Percentiles rank a stretch among this genome's conserved stretches.
These are phyloP conservation scores for Brachionus rotundiformis DNA, from an alignment of 1,140 invertebrate genomes.

Conservation along the genomic window DNA sequence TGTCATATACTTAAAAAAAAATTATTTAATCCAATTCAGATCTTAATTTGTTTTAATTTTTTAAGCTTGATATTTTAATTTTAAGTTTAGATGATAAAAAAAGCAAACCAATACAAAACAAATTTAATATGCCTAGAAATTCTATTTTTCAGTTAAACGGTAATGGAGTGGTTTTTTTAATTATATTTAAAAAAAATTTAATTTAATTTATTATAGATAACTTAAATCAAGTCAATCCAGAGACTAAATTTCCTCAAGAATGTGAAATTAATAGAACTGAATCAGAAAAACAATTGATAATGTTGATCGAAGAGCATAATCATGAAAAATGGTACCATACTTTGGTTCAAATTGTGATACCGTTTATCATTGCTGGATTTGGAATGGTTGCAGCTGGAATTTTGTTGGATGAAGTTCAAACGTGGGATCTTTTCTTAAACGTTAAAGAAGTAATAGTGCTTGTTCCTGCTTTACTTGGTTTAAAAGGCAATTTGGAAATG, in stretches of 20 bases:
- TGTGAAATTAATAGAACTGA: not conserved
- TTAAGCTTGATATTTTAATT: not conserved
- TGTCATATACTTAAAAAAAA: no score
- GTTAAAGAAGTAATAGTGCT: constrained; percentile 83
- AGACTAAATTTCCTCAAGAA: not conserved
- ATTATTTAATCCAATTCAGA: not conserved
- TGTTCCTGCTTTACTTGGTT: constrained; percentile 86
- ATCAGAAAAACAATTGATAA: not conserved
- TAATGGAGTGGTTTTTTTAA: no score
- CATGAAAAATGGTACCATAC: constrained; percentile 35
- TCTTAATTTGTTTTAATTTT: not conserved
- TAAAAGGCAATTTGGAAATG: constrained; percentile 97
- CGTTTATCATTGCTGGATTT: constrained; percentile 83
- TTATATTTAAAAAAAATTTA: no score
- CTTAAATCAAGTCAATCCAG: not conserved
- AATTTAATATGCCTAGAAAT: not conserved
- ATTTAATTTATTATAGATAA: not conserved
- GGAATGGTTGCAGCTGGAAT: constrained; percentile 88
- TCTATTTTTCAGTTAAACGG: not conserved
- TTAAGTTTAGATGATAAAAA: not conserved
- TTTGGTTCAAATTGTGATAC: constrained; percentile 79
- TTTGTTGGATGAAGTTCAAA: constrained; percentile 60
- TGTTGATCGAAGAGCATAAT: not conserved
- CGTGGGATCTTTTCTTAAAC: not conserved
- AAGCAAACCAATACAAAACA: not conserved